Conservation (phyloP, 2,113 vertebrate species). For the Carollia perspicillata region DNA sequence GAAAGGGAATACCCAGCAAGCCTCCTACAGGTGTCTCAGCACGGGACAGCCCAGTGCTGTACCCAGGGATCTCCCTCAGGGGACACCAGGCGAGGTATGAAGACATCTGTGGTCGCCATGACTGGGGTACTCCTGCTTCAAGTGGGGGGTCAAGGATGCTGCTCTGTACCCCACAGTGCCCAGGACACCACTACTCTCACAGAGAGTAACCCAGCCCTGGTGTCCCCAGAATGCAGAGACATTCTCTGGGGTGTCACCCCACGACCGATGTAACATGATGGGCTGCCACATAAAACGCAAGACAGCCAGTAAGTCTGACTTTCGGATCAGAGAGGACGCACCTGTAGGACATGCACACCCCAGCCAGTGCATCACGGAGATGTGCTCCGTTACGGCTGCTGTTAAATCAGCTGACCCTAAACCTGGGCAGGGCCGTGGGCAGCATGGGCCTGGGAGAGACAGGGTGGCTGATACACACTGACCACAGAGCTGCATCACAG, state of each 20-base stretch:
- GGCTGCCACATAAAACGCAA: background rate
- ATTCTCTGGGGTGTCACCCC: background rate
- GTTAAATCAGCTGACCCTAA: background rate
- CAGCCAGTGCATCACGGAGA: background rate
- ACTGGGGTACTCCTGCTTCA: background rate
- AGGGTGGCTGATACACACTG: fast-evolving
- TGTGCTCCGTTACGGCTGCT: background rate
- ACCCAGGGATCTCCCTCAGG: background rate
- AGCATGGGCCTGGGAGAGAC: background rate
- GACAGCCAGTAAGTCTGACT: too few species aligned
- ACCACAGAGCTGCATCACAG: background rate
- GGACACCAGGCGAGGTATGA: background rate
- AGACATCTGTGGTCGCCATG: background rate
- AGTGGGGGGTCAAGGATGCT: background rate
- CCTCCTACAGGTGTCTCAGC: background rate
- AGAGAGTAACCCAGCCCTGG: background rate
- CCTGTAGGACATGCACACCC: too few species aligned
- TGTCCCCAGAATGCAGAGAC: background rate
- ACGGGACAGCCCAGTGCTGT: background rate
- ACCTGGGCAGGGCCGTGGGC: background rate
- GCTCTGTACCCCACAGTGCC: background rate
- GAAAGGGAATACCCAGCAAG: background rate
- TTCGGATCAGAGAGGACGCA: background rate
- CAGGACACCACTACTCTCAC: background rate
- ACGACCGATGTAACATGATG: background rate